Percentiles rank a stretch among this genome's conserved stretches.
These are phyloP conservation scores for Arrhopalites spinosus DNA, from an alignment of 2,888 invertebrate genomes.

Conservation along the genomic window DNA sequence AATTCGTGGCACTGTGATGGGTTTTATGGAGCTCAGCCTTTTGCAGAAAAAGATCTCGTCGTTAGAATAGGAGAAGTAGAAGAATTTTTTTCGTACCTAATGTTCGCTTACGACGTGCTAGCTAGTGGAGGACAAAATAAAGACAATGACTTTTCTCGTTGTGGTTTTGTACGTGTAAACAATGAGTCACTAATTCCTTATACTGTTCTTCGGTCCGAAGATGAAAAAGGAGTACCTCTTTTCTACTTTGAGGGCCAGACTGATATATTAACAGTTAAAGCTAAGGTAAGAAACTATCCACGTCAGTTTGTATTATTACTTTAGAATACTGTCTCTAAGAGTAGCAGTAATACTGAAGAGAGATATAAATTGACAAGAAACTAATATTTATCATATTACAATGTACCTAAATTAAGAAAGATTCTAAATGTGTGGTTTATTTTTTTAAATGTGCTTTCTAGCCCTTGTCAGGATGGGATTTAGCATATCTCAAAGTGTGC, in stretches of 20 bases:
- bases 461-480: conserved; percentile 82
- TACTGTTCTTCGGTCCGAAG: conserved; percentile 72
- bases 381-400: too few relatives aligned
- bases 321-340: too few relatives aligned
- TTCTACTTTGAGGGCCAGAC: conserved; percentile 86
- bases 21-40: conserved; percentile 85
- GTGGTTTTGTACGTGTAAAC: conserved; percentile 89
- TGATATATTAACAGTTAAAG: conserved; percentile 85
- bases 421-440: too few relatives aligned
- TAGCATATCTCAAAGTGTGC: conserved; percentile 90
- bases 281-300: conserved; percentile 73
- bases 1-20: conserved; percentile 90
- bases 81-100: conserved; percentile 87
- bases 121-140: conserved; percentile 53
- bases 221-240: conserved; percentile 84
- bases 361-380: too few relatives aligned
- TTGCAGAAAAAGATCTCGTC: conserved; percentile 86
- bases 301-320: too few relatives aligned
- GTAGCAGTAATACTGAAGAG: too few relatives aligned
- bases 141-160: conserved; percentile 67
- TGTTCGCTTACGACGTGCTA: conserved; percentile 76
- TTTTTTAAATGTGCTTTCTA: too few relatives aligned
- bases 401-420: too few relatives aligned
- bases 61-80: conserved; percentile 85
- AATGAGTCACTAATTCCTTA: conserved; percentile 93